Evolutionary conservation across 2,797 vertebrate species (phyloP), one percentile per base, ranked within the genome.

Genomic region (Mormyrus hasselquistii): DNA sequence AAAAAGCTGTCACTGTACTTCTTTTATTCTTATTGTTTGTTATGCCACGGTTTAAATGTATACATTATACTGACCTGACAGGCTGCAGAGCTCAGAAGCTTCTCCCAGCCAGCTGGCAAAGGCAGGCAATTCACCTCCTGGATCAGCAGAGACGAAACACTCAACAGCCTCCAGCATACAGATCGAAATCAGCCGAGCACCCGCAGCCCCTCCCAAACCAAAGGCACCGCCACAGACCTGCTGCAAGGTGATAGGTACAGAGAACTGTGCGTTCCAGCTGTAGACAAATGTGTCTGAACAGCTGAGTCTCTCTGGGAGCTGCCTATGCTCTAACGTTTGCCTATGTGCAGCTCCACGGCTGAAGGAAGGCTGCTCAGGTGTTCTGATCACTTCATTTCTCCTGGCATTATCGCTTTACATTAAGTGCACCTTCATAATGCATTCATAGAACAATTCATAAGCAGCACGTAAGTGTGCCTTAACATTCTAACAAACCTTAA

Each of bases 181-280:
- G 84, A 93, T 92, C 69, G 52, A 86, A 89, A 90, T 92, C 55
- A 90, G 87, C 29, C 89, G 92, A 52, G 90, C 82, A 34, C 2
- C 87, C 10, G 79, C 52, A 44, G 53, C 88, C 62, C 82, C 22
- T 19, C 73, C 55, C 47, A 85, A 49, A 22, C 44, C 34, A 88
- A 90, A 73, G 29, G 59, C 76, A 22, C 49, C 90, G 50, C 90
- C 91, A 59, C 90, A 90, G 90, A 92, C 90, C 22, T 91, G 90
- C 89, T 90, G 91, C 44, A 94, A 93, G 90, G 38, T 94, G 3
- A 93, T 94, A 88, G 93, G 94, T 93, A 92, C 57, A 65, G 41
- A 49, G 82, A 49, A 25, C n/a, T 4, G 8, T 84, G 41, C 8
- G 5, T 50, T 79, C 38, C 12, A 0, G 65, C 65, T 73, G 29